phyloP scores from a whole-genome alignment of 2,113 vertebrate species.

The Glaucidium brasilianum region DNA sequence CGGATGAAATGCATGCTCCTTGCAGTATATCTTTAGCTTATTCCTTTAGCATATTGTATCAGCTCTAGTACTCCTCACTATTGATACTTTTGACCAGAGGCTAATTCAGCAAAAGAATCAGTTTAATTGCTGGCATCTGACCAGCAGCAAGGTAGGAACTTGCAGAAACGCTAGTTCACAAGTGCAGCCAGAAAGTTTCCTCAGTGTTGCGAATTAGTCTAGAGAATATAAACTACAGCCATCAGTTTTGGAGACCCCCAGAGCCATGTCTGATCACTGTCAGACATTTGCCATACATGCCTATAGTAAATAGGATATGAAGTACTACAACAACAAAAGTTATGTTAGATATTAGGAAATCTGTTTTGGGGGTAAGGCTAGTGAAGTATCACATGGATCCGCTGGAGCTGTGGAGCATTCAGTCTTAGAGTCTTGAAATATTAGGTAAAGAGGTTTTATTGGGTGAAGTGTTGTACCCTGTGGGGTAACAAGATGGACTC shows the following conservation, averaged over 20 bases:
- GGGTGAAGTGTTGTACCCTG: neutral
- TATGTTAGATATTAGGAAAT: neutral
- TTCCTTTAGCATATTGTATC: neutral
- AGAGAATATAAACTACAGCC: neutral
- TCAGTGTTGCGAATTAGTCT: slow-evolving; percentile 22
- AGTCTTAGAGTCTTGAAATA: neutral
- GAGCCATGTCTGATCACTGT: neutral
- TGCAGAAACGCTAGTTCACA: neutral
- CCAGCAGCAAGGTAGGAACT: neutral
- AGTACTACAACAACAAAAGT: neutral
- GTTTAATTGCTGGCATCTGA: slow-evolving; percentile 32
- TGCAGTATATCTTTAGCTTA: neutral
- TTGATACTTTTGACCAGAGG: neutral
- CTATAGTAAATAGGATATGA: neutral
- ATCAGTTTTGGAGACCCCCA: neutral
- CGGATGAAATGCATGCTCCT: neutral
- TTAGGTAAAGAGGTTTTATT: neutral
- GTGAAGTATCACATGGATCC: neutral
- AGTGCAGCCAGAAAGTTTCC: neutral
- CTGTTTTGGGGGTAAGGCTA: neutral
- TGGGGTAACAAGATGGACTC: neutral
- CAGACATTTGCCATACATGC: neutral
- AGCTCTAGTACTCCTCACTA: neutral
- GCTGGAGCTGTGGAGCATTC: neutral
- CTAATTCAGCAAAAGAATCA: neutral